Percentiles rank a stretch among this genome's conserved stretches.
phyloP scores from a whole-genome alignment of 2,888 invertebrate species.

The Meiosimyza decipiens region DNA sequence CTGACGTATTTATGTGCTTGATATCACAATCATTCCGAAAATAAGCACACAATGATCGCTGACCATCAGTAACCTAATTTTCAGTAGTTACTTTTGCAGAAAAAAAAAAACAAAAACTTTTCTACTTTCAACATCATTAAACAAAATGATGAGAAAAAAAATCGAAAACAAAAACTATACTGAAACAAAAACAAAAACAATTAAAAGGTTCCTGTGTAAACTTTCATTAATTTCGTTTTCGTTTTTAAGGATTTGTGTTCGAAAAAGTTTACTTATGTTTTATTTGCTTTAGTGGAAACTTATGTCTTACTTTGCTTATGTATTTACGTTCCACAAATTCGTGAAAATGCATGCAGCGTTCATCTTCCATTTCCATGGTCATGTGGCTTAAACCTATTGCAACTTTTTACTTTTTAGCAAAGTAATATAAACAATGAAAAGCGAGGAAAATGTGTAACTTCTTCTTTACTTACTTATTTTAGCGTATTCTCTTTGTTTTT shows the following conservation, averaged over 20 bases:
- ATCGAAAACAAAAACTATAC: neutral
- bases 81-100: too few species aligned
- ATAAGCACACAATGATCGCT: too few species aligned
- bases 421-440: slow-evolving; percentile 10
- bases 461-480: slow-evolving; percentile 8
- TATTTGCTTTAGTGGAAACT: slow-evolving; percentile 9
- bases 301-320: neutral
- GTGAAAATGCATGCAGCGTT: neutral
- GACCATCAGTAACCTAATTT: too few species aligned
- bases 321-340: neutral
- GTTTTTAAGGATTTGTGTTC: slow-evolving; percentile 9
- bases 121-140: neutral
- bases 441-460: neutral
- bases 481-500: neutral
- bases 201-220: slow-evolving; percentile 6
- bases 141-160: neutral
- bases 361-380: neutral
- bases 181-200: neutral
- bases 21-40: too few species aligned
- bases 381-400: slow-evolving; percentile 5
- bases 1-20: too few species aligned
- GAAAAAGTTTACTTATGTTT: slow-evolving; percentile 1
- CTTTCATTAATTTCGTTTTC: slow-evolving; percentile 10
- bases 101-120: neutral
- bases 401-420: slow-evolving; percentile 8